Conservation (phyloP, 2,888 invertebrate genomes). For the Rosalia funebris region DNA sequence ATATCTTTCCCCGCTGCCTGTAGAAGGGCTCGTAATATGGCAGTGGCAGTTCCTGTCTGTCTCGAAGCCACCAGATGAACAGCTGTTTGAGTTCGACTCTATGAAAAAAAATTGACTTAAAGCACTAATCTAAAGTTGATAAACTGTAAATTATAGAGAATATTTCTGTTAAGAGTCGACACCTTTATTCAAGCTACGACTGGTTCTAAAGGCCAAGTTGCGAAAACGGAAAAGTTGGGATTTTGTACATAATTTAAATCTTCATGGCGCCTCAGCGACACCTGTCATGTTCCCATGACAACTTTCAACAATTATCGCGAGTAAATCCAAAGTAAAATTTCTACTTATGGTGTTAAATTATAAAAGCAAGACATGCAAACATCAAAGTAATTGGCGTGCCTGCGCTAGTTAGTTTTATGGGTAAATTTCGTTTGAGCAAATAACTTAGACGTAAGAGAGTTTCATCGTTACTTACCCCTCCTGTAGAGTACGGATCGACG, state of each 20-base stretch:
- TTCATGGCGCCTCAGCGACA: slow-evolving; percentile 13
- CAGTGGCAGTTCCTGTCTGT: slow-evolving; percentile 91
- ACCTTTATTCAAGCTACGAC: too few relatives aligned
- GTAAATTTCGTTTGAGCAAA: slow-evolving; percentile 2
- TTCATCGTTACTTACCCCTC: slow-evolving; percentile 80
- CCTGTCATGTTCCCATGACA: slow-evolving; percentile 26
- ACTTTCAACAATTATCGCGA: slow-evolving; percentile 34
- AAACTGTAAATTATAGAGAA: too few relatives aligned
- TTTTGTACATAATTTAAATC: slow-evolving; percentile 20
- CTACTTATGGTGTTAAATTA: slow-evolving; percentile 28
- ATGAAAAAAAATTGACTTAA: slow-evolving; percentile 50
- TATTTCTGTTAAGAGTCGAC: too few relatives aligned
- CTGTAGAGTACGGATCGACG: slow-evolving; percentile 91
- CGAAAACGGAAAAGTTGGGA: slow-evolving; percentile 8
- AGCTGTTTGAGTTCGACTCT: slow-evolving; percentile 94
- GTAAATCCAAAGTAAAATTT: slow-evolving; percentile 28
- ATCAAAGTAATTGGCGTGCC: slow-evolving; percentile 3
- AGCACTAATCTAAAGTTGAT: too few relatives aligned
- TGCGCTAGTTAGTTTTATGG: neutral
- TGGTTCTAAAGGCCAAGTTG: slow-evolving; percentile 4
- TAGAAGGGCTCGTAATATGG: slow-evolving; percentile 87
- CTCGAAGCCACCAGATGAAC: slow-evolving; percentile 95
- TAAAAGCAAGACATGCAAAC: slow-evolving; percentile 33
- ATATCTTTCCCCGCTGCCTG: slow-evolving; percentile 91
- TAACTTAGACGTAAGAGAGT: slow-evolving; percentile 4